phyloP scores from a whole-genome alignment of 1,140 invertebrate species.

The Monochamus saltuarius region DNA sequence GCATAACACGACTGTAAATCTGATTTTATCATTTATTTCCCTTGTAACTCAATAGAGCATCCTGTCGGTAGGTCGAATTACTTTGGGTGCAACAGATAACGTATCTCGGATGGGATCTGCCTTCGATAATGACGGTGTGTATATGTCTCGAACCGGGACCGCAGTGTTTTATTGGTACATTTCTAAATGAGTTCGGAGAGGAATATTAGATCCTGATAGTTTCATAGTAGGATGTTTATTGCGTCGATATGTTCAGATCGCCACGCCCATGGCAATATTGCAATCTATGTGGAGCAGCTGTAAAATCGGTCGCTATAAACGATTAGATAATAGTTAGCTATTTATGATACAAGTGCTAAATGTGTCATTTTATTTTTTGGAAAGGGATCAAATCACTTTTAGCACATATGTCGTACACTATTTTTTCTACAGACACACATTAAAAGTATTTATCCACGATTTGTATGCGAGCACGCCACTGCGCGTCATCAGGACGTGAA shows the following conservation, averaged over 20 bases:
- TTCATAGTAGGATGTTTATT: neutral
- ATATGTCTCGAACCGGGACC: neutral
- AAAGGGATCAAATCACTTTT: too few relatives aligned
- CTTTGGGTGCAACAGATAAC: too few relatives aligned
- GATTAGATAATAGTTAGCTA: neutral
- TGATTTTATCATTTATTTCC: conserved; percentile 3
- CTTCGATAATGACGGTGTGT: neutral
- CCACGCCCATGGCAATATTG: too few relatives aligned
- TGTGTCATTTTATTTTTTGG: too few relatives aligned
- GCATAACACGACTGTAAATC: conserved; percentile 8
- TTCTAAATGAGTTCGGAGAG: neutral
- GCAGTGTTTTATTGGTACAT: neutral
- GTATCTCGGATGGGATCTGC: too few relatives aligned
- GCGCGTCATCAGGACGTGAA: neutral
- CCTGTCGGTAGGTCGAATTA: too few relatives aligned
- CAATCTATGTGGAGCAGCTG: too few relatives aligned
- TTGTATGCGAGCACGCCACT: neutral
- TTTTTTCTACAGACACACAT: too few relatives aligned
- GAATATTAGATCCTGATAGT: neutral
- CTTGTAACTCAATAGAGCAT: neutral
- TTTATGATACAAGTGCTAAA: too few relatives aligned
- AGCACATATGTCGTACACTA: too few relatives aligned
- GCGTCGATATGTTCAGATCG: neutral
- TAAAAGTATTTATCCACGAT: too few relatives aligned
- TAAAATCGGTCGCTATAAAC: neutral